Conservation (phyloP, 2,888 invertebrate species). For the Cistogaster globosa region DNA sequence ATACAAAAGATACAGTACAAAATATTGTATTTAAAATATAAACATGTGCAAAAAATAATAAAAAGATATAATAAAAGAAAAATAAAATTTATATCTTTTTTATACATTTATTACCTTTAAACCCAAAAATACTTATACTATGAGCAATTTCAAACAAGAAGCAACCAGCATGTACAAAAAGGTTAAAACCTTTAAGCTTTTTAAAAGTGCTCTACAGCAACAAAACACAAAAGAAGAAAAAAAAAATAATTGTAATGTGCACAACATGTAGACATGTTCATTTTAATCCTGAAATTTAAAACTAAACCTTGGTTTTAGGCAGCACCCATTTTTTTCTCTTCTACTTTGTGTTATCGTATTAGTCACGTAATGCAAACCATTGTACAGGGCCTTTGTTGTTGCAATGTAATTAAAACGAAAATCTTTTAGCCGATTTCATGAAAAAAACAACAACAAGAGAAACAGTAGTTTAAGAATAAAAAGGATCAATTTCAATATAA, state of each 20-base stretch:
- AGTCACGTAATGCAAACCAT: constrained; percentile 14
- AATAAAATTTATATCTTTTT: constrained; percentile 42
- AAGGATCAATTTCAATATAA: no score
- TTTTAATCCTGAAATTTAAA: constrained; percentile 56
- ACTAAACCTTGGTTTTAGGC: constrained; percentile 40
- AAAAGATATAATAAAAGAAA: not conserved
- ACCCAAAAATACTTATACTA: not conserved
- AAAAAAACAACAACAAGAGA: not conserved
- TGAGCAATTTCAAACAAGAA: no score
- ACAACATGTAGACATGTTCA: constrained; percentile 37
- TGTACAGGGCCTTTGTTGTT: constrained; percentile 27
- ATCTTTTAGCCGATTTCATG: constrained; percentile 1
- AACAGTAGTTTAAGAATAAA: no score
- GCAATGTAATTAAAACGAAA: constrained; percentile 11
- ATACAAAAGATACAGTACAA: not conserved
- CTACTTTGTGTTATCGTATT: not conserved
- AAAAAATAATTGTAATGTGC: constrained; percentile 25
- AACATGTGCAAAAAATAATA: constrained; percentile 23
- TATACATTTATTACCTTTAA: constrained; percentile 35
- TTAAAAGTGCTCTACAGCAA: constrained; percentile 12
- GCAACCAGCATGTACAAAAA: not conserved
- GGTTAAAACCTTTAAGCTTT: constrained; percentile 55
- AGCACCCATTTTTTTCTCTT: constrained; percentile 17
- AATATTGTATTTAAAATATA: not conserved
- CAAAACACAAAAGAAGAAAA: not conserved